Percentiles rank a stretch among this genome's conserved stretches.
phyloP scores from a whole-genome alignment of 2,888 invertebrate species.

The Stenodera caucasica region DNA sequence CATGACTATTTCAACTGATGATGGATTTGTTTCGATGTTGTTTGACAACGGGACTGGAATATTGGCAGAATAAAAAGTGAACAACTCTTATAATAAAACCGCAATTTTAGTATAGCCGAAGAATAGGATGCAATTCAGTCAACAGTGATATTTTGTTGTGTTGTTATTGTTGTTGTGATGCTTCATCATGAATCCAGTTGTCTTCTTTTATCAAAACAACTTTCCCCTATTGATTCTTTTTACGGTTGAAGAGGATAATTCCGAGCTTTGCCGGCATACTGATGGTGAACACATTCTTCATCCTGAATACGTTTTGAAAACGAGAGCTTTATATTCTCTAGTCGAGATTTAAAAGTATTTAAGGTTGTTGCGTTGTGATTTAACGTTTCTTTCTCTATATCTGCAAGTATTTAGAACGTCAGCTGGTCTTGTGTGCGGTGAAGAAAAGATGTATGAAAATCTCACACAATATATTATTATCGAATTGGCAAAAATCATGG shows the following conservation, averaged over 20 bases:
- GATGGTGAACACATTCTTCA: conserved; percentile 9
- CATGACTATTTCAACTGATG: neutral
- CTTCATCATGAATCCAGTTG: neutral
- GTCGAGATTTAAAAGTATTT: conserved; percentile 30
- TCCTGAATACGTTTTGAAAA: conserved; percentile 12
- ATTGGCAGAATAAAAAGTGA: neutral
- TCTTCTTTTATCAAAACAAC: conserved; percentile 9
- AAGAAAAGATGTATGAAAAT: neutral
- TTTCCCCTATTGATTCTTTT: conserved; percentile 12
- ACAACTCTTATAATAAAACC: neutral
- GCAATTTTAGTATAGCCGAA: neutral
- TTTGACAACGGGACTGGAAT: neutral
- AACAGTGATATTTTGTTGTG: neutral
- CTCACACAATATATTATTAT: neutral
- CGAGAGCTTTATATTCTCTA: conserved; percentile 15
- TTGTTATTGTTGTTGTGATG: neutral
- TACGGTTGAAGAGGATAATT: conserved; percentile 6
- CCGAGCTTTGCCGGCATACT: conserved; percentile 1
- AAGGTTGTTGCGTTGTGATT: conserved; percentile 36
- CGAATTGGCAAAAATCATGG: neutral
- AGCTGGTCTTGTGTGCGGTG: conserved; percentile 14
- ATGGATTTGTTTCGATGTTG: neutral
- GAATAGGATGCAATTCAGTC: conserved; percentile 2
- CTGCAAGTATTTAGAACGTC: conserved; percentile 18
- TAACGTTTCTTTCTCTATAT: conserved; percentile 35